Evolutionary conservation across 2,797 vertebrate genomes (phyloP).

Genomic region (Notoglanidium macrostoma): DNA sequence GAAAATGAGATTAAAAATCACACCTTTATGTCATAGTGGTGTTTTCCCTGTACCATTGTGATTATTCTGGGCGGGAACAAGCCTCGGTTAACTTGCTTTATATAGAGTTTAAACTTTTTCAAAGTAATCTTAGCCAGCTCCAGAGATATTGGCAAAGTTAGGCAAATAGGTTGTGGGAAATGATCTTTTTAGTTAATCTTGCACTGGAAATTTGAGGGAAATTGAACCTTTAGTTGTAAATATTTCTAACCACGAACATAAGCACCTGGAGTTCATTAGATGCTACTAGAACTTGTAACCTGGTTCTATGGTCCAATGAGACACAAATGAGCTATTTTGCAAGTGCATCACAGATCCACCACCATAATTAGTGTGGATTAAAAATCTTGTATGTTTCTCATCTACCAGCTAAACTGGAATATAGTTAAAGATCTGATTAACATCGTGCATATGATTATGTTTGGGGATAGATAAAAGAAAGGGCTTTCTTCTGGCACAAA

Average conservation of each 20-base stretch:
- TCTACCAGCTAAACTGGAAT: too few species aligned
- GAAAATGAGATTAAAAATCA: slow-evolving; percentile 39
- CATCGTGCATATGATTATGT: not conserved
- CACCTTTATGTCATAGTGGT: slow-evolving; percentile 62
- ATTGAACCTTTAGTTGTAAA: not conserved
- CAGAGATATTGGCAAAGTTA: not conserved
- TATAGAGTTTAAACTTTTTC: not conserved
- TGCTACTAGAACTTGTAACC: not conserved
- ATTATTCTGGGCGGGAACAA: slow-evolving; percentile 39
- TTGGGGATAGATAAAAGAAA: not conserved
- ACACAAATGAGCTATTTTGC: not conserved
- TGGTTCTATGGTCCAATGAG: not conserved
- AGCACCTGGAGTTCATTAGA: not conserved
- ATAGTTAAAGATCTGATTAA: not conserved
- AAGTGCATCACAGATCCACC: not conserved
- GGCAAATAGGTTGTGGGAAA: not conserved
- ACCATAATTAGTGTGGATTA: not conserved
- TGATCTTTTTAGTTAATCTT: not conserved
- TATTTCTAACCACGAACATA: not conserved
- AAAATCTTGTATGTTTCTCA: too few species aligned
- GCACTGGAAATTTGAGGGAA: not conserved
- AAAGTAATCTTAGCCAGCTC: not conserved
- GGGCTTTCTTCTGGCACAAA: not conserved
- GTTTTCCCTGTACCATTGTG: slow-evolving; percentile 62
- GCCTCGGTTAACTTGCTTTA: slow-evolving; percentile 11